Percentiles rank a stretch among this genome's conserved stretches.
Conservation (phyloP, 2,113 vertebrate species). For the Takifugu flavidus region DNA sequence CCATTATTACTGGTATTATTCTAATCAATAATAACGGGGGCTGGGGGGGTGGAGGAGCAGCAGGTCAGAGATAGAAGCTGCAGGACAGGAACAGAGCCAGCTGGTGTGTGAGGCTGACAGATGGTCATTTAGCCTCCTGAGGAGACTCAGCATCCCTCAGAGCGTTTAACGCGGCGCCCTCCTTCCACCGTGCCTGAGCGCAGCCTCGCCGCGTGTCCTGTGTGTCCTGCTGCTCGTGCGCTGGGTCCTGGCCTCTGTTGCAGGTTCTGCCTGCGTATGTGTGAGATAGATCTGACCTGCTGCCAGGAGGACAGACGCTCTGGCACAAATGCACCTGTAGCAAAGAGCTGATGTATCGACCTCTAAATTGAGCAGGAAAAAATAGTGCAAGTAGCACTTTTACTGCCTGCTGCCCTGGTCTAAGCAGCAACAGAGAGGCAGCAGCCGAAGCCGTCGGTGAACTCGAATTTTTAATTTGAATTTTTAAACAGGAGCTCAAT, state of each 20-base stretch:
- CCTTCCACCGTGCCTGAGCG: slow-evolving; percentile 34
- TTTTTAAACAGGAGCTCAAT: background rate
- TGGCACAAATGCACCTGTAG: background rate
- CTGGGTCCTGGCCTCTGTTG: slow-evolving; percentile 30
- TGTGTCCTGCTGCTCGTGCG: slow-evolving; percentile 45
- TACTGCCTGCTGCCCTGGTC: background rate
- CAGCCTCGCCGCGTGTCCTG: slow-evolving; percentile 35
- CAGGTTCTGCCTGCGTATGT: slow-evolving; percentile 12
- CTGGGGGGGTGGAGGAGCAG: too few species aligned
- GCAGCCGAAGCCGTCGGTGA: background rate
- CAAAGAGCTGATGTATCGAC: background rate
- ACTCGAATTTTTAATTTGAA: background rate
- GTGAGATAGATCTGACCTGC: too few species aligned
- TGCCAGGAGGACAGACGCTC: background rate
- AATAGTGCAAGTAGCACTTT: background rate
- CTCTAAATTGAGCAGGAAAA: too few species aligned
- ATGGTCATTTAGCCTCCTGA: slow-evolving; percentile 79
- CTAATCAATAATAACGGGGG: too few species aligned
- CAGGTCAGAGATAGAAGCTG: slow-evolving; percentile 16
- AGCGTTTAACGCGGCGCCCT: slow-evolving; percentile 64
- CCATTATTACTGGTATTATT: too few species aligned
- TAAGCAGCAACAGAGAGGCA: background rate
- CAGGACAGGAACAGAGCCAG: slow-evolving; percentile 47
- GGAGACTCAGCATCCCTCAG: slow-evolving; percentile 63
- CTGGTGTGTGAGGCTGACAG: slow-evolving; percentile 69